Conservation (phyloP, 2,797 vertebrate genomes). For the Columba guinea region DNA sequence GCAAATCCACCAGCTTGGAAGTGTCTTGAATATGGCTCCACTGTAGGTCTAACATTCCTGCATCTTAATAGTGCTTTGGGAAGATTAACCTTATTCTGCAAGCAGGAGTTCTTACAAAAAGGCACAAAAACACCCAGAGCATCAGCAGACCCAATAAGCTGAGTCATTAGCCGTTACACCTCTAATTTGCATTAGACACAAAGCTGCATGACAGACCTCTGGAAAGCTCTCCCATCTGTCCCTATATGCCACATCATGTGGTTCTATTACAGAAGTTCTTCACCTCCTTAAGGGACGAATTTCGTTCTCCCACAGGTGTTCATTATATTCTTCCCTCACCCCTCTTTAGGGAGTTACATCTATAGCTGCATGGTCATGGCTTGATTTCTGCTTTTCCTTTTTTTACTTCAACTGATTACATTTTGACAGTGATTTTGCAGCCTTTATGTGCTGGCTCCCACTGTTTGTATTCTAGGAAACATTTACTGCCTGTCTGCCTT, state of each 20-base stretch:
- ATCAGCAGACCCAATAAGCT: neutral
- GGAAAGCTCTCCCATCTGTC: neutral
- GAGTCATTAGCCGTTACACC: neutral
- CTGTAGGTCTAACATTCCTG: neutral
- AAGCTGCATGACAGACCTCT: neutral
- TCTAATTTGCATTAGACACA: neutral
- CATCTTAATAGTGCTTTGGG: neutral
- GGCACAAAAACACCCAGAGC: neutral
- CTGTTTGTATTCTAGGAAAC: slow-evolving; percentile 58
- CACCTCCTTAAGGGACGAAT: neutral
- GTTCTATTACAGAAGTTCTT: neutral
- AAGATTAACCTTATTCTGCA: neutral
- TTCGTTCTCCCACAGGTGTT: neutral
- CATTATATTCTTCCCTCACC: neutral
- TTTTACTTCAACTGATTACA: neutral
- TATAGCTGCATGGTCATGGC: fast-evolving
- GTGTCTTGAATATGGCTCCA: neutral
- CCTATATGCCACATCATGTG: neutral
- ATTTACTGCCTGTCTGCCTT: slow-evolving; percentile 46
- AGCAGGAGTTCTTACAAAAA: neutral
- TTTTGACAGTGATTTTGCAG: slow-evolving; percentile 31
- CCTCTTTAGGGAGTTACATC: neutral
- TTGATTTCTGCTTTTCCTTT: neutral
- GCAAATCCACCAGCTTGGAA: neutral
- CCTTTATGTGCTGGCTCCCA: neutral